Percentiles rank a stretch among this genome's conserved stretches.
phyloP scores from a whole-genome alignment of 1,140 invertebrate genomes.

The Nomia melanderi region DNA sequence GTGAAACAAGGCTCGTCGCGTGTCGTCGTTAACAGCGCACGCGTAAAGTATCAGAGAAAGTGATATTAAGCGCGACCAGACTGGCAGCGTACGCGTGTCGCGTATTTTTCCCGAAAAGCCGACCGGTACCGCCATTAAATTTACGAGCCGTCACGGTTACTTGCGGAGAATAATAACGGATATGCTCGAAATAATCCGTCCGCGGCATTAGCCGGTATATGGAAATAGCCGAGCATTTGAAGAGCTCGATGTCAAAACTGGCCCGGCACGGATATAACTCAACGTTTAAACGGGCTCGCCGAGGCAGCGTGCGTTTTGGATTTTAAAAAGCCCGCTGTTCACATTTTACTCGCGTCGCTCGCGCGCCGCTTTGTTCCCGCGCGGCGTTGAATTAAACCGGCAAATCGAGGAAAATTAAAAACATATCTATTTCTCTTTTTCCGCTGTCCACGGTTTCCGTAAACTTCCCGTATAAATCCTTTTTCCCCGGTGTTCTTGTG shows the following conservation, averaged over 20 bases:
- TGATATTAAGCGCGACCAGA: conserved; percentile 16
- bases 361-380: background rate
- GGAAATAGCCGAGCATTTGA: conserved; percentile 45
- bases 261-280: conserved; percentile 24
- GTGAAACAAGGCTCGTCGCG: background rate
- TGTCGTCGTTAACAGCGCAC: conserved; percentile 1
- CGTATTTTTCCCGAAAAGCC: conserved; percentile 25
- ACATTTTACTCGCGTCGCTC: conserved; percentile 12
- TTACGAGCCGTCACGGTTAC: conserved; percentile 48
- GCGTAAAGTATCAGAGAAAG: background rate
- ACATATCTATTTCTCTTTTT: background rate
- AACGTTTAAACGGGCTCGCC: conserved; percentile 25
- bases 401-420: background rate
- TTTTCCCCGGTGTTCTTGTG: background rate
- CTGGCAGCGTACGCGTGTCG: conserved; percentile 14
- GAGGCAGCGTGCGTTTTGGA: background rate
- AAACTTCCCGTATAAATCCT: background rate
- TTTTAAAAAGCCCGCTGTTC: conserved; percentile 27
- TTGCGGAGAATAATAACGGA: conserved; percentile 48
- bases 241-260: conserved; percentile 44
- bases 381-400: background rate
- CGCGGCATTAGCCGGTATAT: conserved; percentile 39
- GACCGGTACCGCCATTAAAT: conserved; percentile 25
- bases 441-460: background rate
- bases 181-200: conserved; percentile 44